Base-by-base conservation (phyloP, 2,113 vertebrate species). In the Syngnathus floridae region DNA sequence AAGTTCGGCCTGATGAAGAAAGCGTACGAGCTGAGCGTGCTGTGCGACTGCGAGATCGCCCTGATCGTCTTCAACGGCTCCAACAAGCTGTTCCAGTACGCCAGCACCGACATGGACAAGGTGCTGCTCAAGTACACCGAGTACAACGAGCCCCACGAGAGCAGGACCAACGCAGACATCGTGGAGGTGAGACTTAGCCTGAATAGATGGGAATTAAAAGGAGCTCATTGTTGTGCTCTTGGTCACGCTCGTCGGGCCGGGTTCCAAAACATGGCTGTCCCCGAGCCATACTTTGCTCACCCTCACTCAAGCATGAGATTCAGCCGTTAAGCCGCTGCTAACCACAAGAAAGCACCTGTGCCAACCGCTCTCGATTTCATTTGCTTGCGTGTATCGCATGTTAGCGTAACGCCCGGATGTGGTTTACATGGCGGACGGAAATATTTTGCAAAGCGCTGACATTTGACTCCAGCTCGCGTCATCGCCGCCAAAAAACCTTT, bases 1-100 rank as follows among this genome's bases (percentile, higher is more conserved):
- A 98, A 97, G 90, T 98, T 98, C 74, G 96, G 96, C 51, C 86
- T 99, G 88, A 99, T 99, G 95, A 99, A 99, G 93, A 99, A 98
- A 80, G 96, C 96, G 19, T 99, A 98, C 26, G 96, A 99, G 84
- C 82, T 99, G 85, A 99, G 96, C 62, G 96, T 99, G 69, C 91
- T 99, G 74, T 99, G 96, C 82, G 96, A 99, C 93, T 99, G 96
- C 86, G 96, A 99, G 88, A 99, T 99, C 76, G 96, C 96, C 45
- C 93, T 99, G 88, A 99, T 99, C 88, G 96, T 99, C 89, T 98
- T 99, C 91, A 99, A 98, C 92, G 94, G 95, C 89, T 95, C 95
- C 86, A 98, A 97, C 91, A 97, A 98, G 87, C 93, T 98, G 79
- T 99, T 99, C 86, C 96, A 99, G 88, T 98, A 98, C 51, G 95